Base-by-base conservation (phyloP, 2,113 vertebrate genomes). In the Urocolius indicus region DNA sequence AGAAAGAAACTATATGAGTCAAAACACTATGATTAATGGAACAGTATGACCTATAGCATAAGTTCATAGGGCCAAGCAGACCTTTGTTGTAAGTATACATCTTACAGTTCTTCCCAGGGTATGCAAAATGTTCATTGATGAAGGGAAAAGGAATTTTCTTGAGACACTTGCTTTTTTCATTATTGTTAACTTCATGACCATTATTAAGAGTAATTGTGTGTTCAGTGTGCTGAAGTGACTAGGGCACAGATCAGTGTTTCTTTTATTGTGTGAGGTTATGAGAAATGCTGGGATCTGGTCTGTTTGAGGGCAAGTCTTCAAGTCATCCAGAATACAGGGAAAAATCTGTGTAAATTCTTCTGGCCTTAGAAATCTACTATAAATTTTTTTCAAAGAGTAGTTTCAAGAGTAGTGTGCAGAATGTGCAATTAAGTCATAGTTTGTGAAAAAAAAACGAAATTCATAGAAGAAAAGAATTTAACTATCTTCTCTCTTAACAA, bases 51-150 rank as follows among this genome's bases (percentile, higher is more conserved):
- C 89, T 61, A 55, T 41, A 94, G 68, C 81, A 10, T 83, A 93
- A 77, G 87, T 82, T 95, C 84, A 80, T 21, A 46, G 51, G 87
- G 55, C 52, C 59, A 95, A 68, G 41, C 4, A 9, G 66, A 71
- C 36, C 27, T 95, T 82, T 96, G 65, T 77, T 89, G 4, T 36
- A 62, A 83, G 36, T 51, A 26, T 86, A 48, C 58, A 22, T 65
- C 80, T 92, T 90, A 67, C 63, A 87, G 43, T 84, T 81, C n/a
- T 95, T 93, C 49, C 67, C 77, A 95, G 71, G 57, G n/a, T 52
- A 87, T 1, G 7, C n/a, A 82, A 80, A 80, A 78, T 57, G 34
- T 79, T 77, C 74, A 29, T 59, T 94, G 89, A 89, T 46, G 43
- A 95, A 29, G 32, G 14, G 12, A 17, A 94, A 89, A 58, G 9